Conservation (phyloP, 2,797 vertebrate species). For the Bucorvus abyssinicus region DNA sequence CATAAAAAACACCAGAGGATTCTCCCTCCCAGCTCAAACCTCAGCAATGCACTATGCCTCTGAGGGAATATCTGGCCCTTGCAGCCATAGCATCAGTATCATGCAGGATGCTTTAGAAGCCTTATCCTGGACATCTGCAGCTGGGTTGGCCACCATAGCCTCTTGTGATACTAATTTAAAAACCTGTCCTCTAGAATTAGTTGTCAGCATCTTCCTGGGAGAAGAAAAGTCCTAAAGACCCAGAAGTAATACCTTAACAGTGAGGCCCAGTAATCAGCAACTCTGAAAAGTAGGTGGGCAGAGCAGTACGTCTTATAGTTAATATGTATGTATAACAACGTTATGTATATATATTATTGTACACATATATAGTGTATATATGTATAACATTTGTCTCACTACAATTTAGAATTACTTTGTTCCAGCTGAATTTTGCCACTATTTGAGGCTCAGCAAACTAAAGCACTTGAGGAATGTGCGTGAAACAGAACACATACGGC, state of each 20-base stretch:
- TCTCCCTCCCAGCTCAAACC: background rate
- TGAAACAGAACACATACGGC: background rate
- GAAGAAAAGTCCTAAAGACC: background rate
- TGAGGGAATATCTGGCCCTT: background rate
- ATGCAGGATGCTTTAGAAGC: background rate
- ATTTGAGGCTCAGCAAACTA: background rate
- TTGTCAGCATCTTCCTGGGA: background rate
- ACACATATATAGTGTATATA: background rate
- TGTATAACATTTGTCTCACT: background rate
- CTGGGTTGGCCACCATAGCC: background rate
- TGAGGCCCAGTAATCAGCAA: background rate
- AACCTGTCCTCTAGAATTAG: background rate
- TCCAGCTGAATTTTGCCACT: background rate
- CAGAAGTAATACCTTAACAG: background rate
- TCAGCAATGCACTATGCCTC: background rate
- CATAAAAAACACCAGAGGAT: background rate
- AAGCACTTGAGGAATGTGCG: background rate
- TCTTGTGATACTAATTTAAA: background rate
- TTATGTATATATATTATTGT: background rate
- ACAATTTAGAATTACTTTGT: background rate
- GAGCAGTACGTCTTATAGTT: background rate
- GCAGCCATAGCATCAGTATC: background rate
- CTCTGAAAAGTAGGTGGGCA: background rate
- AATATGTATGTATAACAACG: background rate
- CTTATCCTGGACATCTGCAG: background rate